These are phyloP conservation scores for Sardinella longiceps DNA, from an alignment of 2,797 vertebrate species.

Conservation along the genomic window DNA sequence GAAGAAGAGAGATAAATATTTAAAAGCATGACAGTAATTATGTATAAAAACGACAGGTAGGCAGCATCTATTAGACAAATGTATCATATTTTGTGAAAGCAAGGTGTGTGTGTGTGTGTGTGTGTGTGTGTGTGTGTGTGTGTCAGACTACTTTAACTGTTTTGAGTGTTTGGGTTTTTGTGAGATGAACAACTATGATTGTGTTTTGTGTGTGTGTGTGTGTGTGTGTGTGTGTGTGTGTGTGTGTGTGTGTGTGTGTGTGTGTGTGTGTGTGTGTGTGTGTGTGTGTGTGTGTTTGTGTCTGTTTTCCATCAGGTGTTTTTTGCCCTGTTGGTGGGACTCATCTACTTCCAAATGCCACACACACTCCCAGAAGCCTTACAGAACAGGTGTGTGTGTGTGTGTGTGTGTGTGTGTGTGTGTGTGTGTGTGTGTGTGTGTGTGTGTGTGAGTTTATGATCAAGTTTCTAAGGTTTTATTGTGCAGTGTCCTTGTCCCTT, in stretches of 20 bases:
- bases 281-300: not conserved
- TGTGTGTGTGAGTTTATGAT: not conserved
- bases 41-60: too few relatives aligned
- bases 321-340: conserved; percentile 77
- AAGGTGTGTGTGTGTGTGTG: not conserved
- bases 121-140: not conserved
- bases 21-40: too few relatives aligned
- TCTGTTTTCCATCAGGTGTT: conserved; percentile 39
- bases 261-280: not conserved
- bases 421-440: conserved; percentile 12
- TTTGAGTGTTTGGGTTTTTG: not conserved
- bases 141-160: not conserved
- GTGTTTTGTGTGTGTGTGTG: not conserved
- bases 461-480: too few relatives aligned
- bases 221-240: not conserved
- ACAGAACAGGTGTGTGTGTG: conserved; percentile 71
- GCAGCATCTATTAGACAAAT: too few relatives aligned
- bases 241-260: not conserved
- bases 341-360: conserved; percentile 81
- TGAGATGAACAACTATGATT: not conserved
- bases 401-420: conserved; percentile 8
- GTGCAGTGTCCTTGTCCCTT: too few relatives aligned
- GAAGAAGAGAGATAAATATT: too few relatives aligned
- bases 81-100: too few relatives aligned
- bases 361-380: conserved; percentile 71